Conservation (phyloP, 2,888 invertebrate species). For the Sussaba pulchella region DNA sequence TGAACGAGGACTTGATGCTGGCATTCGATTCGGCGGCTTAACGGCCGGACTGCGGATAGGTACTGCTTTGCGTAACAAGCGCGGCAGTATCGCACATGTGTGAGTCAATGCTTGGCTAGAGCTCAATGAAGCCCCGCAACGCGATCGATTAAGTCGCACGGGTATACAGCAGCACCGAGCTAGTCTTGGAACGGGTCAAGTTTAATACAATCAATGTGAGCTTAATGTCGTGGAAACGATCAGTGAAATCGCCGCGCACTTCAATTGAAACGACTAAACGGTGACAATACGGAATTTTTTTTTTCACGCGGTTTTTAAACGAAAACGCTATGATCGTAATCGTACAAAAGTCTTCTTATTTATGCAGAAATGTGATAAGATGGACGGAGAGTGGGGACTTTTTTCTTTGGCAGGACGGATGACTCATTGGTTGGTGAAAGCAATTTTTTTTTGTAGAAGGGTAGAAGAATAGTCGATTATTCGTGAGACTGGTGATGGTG, state of each 20-base stretch:
- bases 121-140: conserved; percentile 62
- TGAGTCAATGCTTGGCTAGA: conserved; percentile 47
- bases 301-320: too few species aligned
- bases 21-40: neutral
- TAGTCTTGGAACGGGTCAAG: conserved; percentile 20
- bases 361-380: too few species aligned
- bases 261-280: conserved; percentile 21
- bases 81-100: conserved; percentile 33
- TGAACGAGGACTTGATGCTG: conserved; percentile 36
- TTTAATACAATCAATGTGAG: conserved; percentile 60
- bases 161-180: conserved; percentile 21
- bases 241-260: conserved; percentile 45
- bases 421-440: too few species aligned
- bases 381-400: too few species aligned
- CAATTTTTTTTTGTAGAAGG: too few species aligned
- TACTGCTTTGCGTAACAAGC: conserved; percentile 49
- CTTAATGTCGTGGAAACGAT: conserved; percentile 68
- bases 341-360: too few species aligned
- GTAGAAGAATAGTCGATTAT: too few species aligned
- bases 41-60: conserved; percentile 38
- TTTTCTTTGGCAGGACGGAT: too few species aligned
- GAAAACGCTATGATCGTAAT: neutral
- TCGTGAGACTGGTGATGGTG: too few species aligned
- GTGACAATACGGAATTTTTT: neutral
- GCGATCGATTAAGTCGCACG: conserved; percentile 66